Conservation (phyloP, 1,140 invertebrate genomes). For the Lethocerus indicus region DNA sequence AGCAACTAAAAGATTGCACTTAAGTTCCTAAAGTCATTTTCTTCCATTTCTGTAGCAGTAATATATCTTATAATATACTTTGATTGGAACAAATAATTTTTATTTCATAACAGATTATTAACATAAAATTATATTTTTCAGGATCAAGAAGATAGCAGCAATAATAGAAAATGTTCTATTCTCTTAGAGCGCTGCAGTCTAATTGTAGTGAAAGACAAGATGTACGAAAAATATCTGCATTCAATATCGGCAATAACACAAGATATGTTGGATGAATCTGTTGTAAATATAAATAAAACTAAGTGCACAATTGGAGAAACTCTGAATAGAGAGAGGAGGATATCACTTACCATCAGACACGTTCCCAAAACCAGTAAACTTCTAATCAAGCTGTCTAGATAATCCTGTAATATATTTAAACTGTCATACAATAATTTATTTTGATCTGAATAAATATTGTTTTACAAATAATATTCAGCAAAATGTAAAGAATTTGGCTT, state of each 20-base stretch:
- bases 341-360: constrained; percentile 87
- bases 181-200: constrained; percentile 77
- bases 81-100: too few relatives aligned
- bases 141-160: constrained; percentile 23
- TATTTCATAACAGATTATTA: too few relatives aligned
- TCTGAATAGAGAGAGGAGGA: constrained; percentile 47
- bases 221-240: constrained; percentile 79
- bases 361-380: constrained; percentile 78
- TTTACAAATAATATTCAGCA: not conserved
- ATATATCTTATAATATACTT: too few relatives aligned
- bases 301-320: constrained; percentile 33
- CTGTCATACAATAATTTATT: too few relatives aligned
- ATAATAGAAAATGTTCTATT: constrained; percentile 39
- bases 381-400: constrained; percentile 38
- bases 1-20: too few relatives aligned
- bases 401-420: too few relatives aligned
- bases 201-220: constrained; percentile 61
- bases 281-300: constrained; percentile 49
- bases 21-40: too few relatives aligned
- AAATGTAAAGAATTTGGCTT: too few relatives aligned
- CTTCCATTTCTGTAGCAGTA: too few relatives aligned
- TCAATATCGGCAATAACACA: constrained; percentile 59
- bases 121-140: too few relatives aligned
- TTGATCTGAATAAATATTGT: too few relatives aligned
- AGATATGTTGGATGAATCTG: constrained; percentile 46